Percentiles rank a stretch among this genome's conserved stretches.
Evolutionary conservation across 2,797 vertebrate species (phyloP).

Genomic region (Enteromius thamalakanensis): DNA sequence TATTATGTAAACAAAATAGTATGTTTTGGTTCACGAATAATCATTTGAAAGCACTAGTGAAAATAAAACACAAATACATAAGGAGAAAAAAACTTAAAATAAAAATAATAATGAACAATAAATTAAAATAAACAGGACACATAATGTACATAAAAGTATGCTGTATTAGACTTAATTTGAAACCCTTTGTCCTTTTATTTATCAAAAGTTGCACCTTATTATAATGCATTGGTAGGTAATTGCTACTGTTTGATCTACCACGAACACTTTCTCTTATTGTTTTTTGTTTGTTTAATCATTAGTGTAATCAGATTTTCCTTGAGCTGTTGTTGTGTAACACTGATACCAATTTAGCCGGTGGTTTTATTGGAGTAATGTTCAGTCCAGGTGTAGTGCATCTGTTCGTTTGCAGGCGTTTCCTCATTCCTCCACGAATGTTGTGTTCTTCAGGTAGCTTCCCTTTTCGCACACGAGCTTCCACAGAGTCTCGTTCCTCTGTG

Average conservation of each 20-base stretch:
- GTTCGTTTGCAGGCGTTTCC: constrained; percentile 22
- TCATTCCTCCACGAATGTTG: constrained; percentile 32
- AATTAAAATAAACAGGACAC: background rate
- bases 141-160: background rate
- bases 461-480: background rate
- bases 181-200: background rate
- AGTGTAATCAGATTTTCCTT: background rate
- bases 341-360: background rate
- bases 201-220: background rate
- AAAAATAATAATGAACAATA: background rate
- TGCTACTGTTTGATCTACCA: background rate
- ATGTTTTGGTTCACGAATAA: too few species aligned
- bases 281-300: background rate
- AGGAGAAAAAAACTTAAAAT: too few species aligned
- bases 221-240: background rate
- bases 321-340: background rate
- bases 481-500: background rate
- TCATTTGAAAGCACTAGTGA: background rate
- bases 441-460: constrained; percentile 1
- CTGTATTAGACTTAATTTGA: background rate
- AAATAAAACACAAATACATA: background rate
- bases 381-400: background rate
- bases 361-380: background rate
- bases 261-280: background rate
- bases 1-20: too few species aligned